These are phyloP conservation scores for Pandemis heparana DNA, from an alignment of 2,888 invertebrate species.

Conservation along the genomic window DNA sequence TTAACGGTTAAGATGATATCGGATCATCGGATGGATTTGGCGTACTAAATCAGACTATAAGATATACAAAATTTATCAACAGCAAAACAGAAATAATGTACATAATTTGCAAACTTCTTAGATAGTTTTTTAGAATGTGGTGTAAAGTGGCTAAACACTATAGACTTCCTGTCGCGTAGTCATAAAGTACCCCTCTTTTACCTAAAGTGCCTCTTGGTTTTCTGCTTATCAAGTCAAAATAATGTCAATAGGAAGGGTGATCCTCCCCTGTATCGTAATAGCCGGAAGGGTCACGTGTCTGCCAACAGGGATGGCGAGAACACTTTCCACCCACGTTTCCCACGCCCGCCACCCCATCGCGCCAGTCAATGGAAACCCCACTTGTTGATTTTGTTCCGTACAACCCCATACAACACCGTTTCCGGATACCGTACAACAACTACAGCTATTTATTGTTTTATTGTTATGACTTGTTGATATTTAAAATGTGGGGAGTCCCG, in stretches of 20 bases:
- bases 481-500: constrained; percentile 46
- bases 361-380: constrained; percentile 68
- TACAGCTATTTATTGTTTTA: constrained; percentile 47
- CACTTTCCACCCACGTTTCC: constrained; percentile 74
- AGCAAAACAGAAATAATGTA: neutral
- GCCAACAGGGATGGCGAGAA: constrained; percentile 73
- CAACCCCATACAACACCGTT: constrained; percentile 66
- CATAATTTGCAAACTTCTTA: neutral
- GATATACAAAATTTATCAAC: neutral
- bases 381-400: constrained; percentile 79
- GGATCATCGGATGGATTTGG: no score
- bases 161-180: constrained; percentile 17
- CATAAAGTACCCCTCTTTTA: constrained; percentile 17
- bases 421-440: constrained; percentile 67
- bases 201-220: constrained; percentile 14
- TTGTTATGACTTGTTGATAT: constrained; percentile 58
- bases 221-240: constrained; percentile 32
- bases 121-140: neutral
- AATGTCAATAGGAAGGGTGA: constrained; percentile 43
- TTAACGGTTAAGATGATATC: no score
- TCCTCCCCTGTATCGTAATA: constrained; percentile 46
- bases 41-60: no score
- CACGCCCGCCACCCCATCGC: constrained; percentile 75
- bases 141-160: neutral
- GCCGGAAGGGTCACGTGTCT: constrained; percentile 78